Evolutionary conservation across 2,888 invertebrate species (phyloP).

Genomic region (Chloroclysta siterata): DNA sequence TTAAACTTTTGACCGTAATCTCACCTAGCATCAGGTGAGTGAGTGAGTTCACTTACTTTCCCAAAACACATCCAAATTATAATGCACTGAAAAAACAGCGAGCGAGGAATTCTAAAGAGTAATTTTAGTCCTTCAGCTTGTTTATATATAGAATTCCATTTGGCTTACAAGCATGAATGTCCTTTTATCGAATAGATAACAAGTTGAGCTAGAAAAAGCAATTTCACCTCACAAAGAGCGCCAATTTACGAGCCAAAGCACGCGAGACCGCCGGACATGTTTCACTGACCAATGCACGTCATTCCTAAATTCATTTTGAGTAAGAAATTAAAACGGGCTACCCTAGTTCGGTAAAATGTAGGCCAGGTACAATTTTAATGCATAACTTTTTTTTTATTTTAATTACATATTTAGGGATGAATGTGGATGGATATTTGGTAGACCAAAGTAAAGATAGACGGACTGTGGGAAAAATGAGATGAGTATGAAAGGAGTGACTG

Average conservation of each 20-base stretch:
- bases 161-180: conserved; percentile 38
- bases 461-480: too few species aligned
- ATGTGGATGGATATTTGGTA: too few species aligned
- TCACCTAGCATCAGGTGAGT: too few species aligned
- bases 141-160: conserved; percentile 30
- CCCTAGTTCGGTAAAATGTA: not conserved
- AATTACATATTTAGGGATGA: too few species aligned
- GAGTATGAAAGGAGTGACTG: too few species aligned
- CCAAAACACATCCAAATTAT: too few species aligned
- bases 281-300: conserved; percentile 26
- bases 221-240: conserved; percentile 69
- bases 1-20: too few species aligned
- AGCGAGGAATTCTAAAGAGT: not conserved
- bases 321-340: not conserved
- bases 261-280: conserved; percentile 46
- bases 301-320: conserved; percentile 18
- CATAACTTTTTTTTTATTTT: too few species aligned
- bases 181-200: conserved; percentile 47
- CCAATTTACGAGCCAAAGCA: conserved; percentile 69
- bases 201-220: conserved; percentile 67
- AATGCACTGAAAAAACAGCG: too few species aligned
- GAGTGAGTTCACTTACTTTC: too few species aligned
- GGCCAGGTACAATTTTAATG: too few species aligned
- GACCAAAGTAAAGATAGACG: too few species aligned
- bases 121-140: conserved; percentile 1